Base-by-base conservation (phyloP, 1,140 invertebrate genomes). In the Pectinophora gossypiella region DNA sequence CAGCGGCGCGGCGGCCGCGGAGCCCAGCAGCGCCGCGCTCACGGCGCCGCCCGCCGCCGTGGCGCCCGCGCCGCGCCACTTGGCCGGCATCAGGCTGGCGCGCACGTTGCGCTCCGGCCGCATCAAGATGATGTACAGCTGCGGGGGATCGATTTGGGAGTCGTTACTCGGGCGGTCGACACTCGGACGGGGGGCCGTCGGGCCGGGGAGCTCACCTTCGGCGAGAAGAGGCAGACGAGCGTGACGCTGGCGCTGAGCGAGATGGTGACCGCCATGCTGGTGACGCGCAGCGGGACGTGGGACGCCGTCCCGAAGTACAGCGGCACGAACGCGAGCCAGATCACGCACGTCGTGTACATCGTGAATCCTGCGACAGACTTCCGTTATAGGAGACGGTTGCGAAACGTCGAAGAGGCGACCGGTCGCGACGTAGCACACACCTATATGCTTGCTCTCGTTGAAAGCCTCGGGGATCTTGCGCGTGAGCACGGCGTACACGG, bases 311-410 rank as follows among this genome's bases (percentile, higher is more conserved):
- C 94, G 75, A 97, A 95, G 77, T 96, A 97, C 13, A 97, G 89
- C 10, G 95, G 95, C n/a, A 97, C 94, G 82, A 97, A 97, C 3
- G 95, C 95, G 61, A 97, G 82, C 96, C 96, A 97, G 67, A 97
- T 96, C 20, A 97, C 94, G 71, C 95, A 97, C 3, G 95, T 97
- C 3, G 97, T 98, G 83, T 99, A 99, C 96, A 98, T 98, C 9
- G 96, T 96, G 87, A 98, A 98, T 54, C 97, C 97, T 94, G 72
- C 22, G 97, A 83, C 22, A 23, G 10, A 5, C 4, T 23, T 23
- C 10, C 4, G 4, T 23, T 23, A 23, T 23, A 10, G 10, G 22
- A 23, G 10, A 23, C 22, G 10, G 22, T 10, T 4, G 10, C 4
- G 22, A 10, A 23, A 23, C 22, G 22, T 10, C 22, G 22, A 23